Base-by-base conservation (phyloP, 2,888 invertebrate species). In the Tachina fera region DNA sequence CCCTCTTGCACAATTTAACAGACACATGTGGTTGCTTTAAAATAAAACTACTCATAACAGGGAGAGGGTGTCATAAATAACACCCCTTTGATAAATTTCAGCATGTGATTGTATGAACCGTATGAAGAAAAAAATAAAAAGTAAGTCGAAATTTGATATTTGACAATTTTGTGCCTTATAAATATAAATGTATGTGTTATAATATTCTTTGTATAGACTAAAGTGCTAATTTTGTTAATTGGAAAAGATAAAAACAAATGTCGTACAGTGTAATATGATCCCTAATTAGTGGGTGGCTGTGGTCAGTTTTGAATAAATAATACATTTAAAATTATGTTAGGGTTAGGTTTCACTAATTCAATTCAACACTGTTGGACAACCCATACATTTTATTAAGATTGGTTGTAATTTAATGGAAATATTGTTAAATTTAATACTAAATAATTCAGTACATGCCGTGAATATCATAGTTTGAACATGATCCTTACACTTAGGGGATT, bases 151-250 rank as follows among this genome's bases (percentile, higher is more conserved):
- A 79, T 81, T 80, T 79, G 84, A 77, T 81, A 80, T 68, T 74
- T 78, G 3, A 51, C 43, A 43, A 41, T 61, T 43, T 11, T 70
- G 22, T 60, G 13, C 16, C 31, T 31, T 31, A 31, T 31, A 31
- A 31, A 31, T 5, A 31, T 31, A 4, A 3, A 31, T 31, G 31
- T 31, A 31, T 31, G 31, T 4, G 31, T 22, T 22, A 49, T 51
- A 39, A 16, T 68, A 74, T 76, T 78, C 58, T 79, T 78, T 83
- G 78, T 71, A 9, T 39, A 61, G 14, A 13, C 61, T 76, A 72
- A 3, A 79, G 60, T 83, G 85, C 85, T 83, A 86, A 86, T 83
- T 86, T 86, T 72, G 67, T 41, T 82, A 82, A 86, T 76, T 79
- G 82, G 31, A 79, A 76, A 65, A 53, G 43, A 67, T 43, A 70